phyloP scores from a whole-genome alignment of 2,797 vertebrate species.

The Tarsius wallacei region DNA sequence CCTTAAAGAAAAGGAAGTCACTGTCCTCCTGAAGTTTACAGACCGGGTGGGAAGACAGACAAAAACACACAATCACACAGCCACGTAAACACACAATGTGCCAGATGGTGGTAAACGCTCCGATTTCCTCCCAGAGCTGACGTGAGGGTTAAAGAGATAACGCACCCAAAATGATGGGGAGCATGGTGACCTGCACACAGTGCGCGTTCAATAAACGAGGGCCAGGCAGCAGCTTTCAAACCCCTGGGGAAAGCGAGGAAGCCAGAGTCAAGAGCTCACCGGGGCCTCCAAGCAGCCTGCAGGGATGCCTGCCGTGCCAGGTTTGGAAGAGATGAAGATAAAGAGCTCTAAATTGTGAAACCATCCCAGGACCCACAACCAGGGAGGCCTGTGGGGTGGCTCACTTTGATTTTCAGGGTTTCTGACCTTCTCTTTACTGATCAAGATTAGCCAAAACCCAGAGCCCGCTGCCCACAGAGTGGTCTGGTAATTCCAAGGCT shows the following conservation, averaged over 20 bases:
- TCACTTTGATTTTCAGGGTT: neutral
- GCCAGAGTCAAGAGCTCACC: neutral
- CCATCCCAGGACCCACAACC: neutral
- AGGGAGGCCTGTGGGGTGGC: neutral
- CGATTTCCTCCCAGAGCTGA: neutral
- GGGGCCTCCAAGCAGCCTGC: neutral
- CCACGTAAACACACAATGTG: neutral
- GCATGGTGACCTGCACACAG: neutral
- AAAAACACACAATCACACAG: neutral
- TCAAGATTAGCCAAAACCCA: neutral
- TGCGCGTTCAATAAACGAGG: neutral
- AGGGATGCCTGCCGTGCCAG: neutral
- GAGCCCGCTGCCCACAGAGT: neutral
- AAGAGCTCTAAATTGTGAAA: neutral
- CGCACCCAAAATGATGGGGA: rapidly evolving
- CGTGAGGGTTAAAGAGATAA: neutral
- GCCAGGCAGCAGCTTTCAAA: neutral
- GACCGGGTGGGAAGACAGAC: neutral
- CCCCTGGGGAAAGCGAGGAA: neutral
- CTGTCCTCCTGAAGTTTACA: neutral
- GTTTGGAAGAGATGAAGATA: neutral
- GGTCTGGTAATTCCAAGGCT: neutral
- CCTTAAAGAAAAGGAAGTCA: neutral
- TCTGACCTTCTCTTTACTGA: constrained; percentile 22
- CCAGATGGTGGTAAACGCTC: neutral